Evolutionary conservation across 2,888 invertebrate species (phyloP), one percentile per base, ranked within the genome.

Genomic region (Anticlea derivata): DNA sequence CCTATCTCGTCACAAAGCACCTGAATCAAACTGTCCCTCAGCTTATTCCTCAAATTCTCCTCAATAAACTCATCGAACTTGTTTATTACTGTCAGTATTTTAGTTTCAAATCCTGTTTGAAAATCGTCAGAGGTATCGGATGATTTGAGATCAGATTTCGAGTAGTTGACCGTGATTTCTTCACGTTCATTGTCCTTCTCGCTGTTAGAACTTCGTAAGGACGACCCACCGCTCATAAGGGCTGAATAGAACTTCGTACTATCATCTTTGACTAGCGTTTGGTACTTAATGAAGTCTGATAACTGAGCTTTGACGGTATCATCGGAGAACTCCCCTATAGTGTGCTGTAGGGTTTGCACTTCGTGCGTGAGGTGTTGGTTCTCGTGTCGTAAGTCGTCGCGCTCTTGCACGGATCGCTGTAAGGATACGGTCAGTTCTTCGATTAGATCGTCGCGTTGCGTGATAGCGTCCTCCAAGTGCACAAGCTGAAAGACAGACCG

Each of bases 351-450:
- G 27, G 84, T 76, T 7, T 91, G 89, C 7, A 95, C 87, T 75
- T 95, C 93, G 6, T 83, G 84, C 0, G 89, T 87, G 8, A 94
- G 92, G 59, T 93, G 92, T 23, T 92, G 91, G 56, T 93, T 93
- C 68, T 95, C 93, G 30, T 75, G 68, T 67, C 92, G 92, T 31
- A 95, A 81, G 52, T 92, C 87, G 65, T 94, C 93, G 50, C 94
- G 90, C 41, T 93, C 92, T 13, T 83, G 81, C 24, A 94, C 80
- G 0, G 94, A 93, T 70, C 93, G 93, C 79, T 95, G 93, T 66
- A 96, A 89, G 22, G 95, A 94, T 66, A 93, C 89, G 58, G 93
- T 94, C 50, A 96, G 89, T 80, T 95, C 93, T 68, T 94, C 92
- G 62, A 96, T 96, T 69, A 94, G 78, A 65, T 92, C 91, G 72